Evolutionary conservation across 1,140 invertebrate genomes (phyloP).

Genomic region (Chrysopa pallens): DNA sequence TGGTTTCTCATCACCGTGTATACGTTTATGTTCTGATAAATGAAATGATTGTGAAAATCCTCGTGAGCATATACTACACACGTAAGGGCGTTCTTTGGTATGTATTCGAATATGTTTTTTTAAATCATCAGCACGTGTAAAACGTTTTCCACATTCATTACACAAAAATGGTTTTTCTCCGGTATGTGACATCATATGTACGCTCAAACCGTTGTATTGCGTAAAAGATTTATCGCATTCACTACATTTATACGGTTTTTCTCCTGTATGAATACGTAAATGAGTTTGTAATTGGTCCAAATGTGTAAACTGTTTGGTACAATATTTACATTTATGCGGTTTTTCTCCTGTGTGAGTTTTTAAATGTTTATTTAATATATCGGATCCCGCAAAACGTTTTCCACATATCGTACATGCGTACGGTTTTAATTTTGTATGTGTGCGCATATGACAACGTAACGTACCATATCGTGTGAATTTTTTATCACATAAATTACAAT

Average conservation of each 20-base stretch:
- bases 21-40: conserved; percentile 4
- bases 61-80: conserved; percentile 4
- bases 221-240: too few species aligned
- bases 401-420: conserved; percentile 35
- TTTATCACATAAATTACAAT: conserved; percentile 43
- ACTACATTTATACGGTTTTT: conserved; percentile 4
- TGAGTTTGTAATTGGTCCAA: too few species aligned
- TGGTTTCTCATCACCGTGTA: conserved; percentile 2
- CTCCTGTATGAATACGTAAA: neutral
- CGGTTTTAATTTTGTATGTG: conserved; percentile 37
- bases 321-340: too few species aligned
- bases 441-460: conserved; percentile 20
- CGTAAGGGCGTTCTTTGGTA: conserved; percentile 4
- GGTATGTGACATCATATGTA: neutral
- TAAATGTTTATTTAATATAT: conserved; percentile 5
- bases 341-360: neutral
- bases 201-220: too few species aligned
- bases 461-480: conserved; percentile 5
- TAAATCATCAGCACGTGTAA: conserved; percentile 5
- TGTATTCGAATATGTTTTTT: conserved; percentile 6
- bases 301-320: too few species aligned
- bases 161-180: conserved; percentile 7
- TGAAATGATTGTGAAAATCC: conserved; percentile 4
- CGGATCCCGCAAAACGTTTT: conserved; percentile 18
- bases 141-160: conserved; percentile 4